A percentile compares a stretch with the other conserved stretches of the same genome.
phyloP scores from a whole-genome alignment of 2,113 vertebrate genomes.

The Microcebus griseorufus region DNA sequence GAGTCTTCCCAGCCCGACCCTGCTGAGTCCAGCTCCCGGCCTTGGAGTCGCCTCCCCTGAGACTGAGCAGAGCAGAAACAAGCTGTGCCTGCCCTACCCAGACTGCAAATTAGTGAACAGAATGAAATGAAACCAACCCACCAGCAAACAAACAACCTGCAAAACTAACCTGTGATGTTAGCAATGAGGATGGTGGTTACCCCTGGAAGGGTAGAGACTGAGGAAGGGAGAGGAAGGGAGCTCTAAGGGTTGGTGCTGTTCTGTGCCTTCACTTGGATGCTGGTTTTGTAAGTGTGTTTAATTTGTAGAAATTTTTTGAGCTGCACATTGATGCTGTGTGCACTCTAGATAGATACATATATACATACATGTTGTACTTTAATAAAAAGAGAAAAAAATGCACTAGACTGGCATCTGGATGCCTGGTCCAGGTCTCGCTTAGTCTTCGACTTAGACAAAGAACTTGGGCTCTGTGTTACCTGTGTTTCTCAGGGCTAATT shows the following conservation, averaged over 20 bases:
- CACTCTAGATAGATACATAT: neutral
- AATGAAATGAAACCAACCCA: neutral
- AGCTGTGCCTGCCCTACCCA: neutral
- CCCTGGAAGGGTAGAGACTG: neutral
- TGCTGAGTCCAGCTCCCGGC: too few relatives aligned
- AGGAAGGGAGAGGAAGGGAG: neutral
- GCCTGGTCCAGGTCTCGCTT: neutral
- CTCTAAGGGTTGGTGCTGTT: neutral
- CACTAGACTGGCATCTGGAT: neutral
- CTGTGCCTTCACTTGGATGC: neutral
- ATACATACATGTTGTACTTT: neutral
- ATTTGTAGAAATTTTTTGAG: neutral
- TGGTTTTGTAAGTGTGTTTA: neutral
- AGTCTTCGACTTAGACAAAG: neutral
- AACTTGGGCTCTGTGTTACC: neutral
- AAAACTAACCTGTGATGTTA: neutral
- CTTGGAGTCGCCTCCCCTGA: neutral
- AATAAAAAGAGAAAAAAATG: neutral
- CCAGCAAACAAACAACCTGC: too few relatives aligned
- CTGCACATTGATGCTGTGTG: neutral
- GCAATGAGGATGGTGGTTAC: neutral
- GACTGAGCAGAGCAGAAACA: neutral
- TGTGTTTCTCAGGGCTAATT: neutral
- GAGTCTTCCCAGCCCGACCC: neutral
- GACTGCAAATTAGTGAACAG: neutral